phyloP scores from a whole-genome alignment of 2,888 invertebrate genomes.

The Dasypogon diadema region DNA sequence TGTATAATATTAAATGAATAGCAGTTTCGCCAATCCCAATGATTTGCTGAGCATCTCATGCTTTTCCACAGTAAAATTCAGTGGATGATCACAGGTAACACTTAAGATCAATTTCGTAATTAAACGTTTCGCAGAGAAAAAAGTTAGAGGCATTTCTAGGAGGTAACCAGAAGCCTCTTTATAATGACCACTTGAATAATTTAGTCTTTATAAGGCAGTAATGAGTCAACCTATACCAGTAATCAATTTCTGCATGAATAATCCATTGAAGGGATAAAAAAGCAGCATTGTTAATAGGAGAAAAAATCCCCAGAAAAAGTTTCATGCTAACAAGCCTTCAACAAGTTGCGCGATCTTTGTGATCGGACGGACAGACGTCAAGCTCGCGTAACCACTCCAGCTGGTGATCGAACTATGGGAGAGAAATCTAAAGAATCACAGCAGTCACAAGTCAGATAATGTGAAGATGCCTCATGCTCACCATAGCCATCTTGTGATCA shows the following conservation, averaged over 20 bases:
- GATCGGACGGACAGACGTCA: slow-evolving; percentile 11
- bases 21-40: too few species aligned
- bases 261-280: neutral
- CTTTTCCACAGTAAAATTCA: neutral
- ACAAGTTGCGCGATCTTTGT: slow-evolving; percentile 20
- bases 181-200: too few species aligned
- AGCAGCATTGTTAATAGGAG: too few species aligned
- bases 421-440: neutral
- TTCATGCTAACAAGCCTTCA: slow-evolving; percentile 15
- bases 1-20: too few species aligned
- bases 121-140: neutral
- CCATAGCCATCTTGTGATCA: neutral
- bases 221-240: neutral
- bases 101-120: too few species aligned
- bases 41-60: slow-evolving; percentile 7
- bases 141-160: neutral
- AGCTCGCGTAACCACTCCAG: slow-evolving; percentile 14
- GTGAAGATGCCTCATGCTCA: too few species aligned
- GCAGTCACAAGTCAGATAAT: neutral
- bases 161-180: too few species aligned
- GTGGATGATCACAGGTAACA: too few species aligned
- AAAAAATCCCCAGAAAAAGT: neutral
- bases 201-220: too few species aligned
- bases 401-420: neutral
- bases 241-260: slow-evolving; percentile 14